Conservation (phyloP, 2,888 invertebrate species). For the Marronus borbonicus region DNA sequence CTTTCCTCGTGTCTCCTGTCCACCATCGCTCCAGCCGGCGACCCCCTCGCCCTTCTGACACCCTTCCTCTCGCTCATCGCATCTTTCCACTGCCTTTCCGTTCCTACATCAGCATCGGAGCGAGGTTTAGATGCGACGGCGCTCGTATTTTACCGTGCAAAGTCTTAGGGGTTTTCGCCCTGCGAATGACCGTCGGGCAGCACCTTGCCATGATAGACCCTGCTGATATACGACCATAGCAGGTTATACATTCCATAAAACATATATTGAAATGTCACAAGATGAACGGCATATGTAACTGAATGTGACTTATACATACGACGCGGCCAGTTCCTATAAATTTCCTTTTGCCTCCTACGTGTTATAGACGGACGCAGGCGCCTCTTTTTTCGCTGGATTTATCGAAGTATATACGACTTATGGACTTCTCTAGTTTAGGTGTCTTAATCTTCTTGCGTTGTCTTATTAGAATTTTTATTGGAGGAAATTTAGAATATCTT, state of each 20-base stretch:
- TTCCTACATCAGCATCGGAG: conserved; percentile 2
- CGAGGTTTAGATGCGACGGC: conserved; percentile 16
- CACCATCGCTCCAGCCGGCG: neutral
- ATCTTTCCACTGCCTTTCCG: neutral
- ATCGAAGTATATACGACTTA: no score
- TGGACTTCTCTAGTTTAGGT: no score
- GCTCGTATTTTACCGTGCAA: conserved; percentile 51
- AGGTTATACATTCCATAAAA: conserved; percentile 70
- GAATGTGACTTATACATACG: conserved; percentile 60
- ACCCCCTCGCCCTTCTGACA: neutral
- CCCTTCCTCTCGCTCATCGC: conserved; percentile 38
- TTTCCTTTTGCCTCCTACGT: conserved; percentile 33
- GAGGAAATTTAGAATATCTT: no score
- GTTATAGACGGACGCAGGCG: neutral
- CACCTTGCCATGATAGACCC: conserved; percentile 70
- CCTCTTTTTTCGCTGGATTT: no score
- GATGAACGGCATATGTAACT: conserved; percentile 64
- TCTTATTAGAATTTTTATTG: no score
- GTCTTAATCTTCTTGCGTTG: no score
- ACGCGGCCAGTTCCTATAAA: conserved; percentile 31
- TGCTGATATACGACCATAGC: conserved; percentile 68
- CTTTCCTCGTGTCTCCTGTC: conserved; percentile 27
- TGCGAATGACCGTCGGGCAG: conserved; percentile 61
- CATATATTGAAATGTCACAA: conserved; percentile 68
- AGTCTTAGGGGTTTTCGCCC: conserved; percentile 52